phyloP scores from a whole-genome alignment of 2,888 invertebrate genomes.

The Drosophila leonis region DNA sequence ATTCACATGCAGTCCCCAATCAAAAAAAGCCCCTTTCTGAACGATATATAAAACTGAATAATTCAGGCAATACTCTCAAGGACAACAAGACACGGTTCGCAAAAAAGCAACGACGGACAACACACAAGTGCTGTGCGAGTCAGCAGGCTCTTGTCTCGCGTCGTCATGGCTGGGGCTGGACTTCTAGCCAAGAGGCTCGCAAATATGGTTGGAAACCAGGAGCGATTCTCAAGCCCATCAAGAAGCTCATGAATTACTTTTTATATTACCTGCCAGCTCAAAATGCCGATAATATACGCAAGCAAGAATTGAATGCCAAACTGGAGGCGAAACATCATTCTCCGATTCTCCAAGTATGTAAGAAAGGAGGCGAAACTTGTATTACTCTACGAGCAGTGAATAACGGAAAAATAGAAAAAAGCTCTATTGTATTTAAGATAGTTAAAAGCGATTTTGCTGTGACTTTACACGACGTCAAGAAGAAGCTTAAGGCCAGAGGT shows the following conservation, averaged over 20 bases:
- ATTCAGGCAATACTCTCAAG: not conserved
- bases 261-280: constrained; percentile 69
- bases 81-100: too few relatives aligned
- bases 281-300: constrained; percentile 32
- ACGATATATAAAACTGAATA: accelerated
- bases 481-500: constrained; percentile 86
- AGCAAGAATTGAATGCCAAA: constrained; percentile 82
- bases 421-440: constrained; percentile 88
- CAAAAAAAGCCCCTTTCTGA: not conserved
- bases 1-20: not conserved
- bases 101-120: not conserved
- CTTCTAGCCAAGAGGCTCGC: constrained; percentile 55
- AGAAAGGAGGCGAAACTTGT: constrained; percentile 88
- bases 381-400: constrained; percentile 85
- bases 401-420: not conserved
- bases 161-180: constrained; percentile 90
- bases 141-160: constrained; percentile 86
- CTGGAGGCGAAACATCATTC: constrained; percentile 73
- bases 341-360: constrained; percentile 88
- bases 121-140: constrained; percentile 87
- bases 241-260: constrained; percentile 82
- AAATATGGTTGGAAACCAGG: constrained; percentile 83
- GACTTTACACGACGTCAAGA: constrained; percentile 86
- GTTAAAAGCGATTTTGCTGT: constrained; percentile 87
- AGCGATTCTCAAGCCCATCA: constrained; percentile 78